phyloP scores from a whole-genome alignment of 2,797 vertebrate genomes.

The Pangasius djambal region DNA sequence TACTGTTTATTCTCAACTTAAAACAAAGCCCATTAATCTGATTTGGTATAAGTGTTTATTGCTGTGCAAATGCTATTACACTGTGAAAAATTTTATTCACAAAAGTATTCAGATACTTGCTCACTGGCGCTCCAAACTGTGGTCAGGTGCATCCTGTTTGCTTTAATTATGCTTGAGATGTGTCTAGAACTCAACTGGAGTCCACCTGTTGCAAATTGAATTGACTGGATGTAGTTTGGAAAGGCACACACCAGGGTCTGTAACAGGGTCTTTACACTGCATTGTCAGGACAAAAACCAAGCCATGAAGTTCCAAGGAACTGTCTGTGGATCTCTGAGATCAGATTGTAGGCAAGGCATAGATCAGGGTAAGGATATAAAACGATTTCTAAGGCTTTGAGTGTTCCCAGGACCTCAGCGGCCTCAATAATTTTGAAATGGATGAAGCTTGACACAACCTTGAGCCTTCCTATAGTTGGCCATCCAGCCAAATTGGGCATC shows the following conservation, averaged over 20 bases:
- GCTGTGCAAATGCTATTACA: too few relatives aligned
- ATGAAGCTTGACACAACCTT: too few relatives aligned
- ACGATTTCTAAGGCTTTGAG: too few relatives aligned
- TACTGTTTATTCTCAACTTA: not conserved
- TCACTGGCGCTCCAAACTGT: not conserved
- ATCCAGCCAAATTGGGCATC: too few relatives aligned
- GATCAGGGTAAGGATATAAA: too few relatives aligned
- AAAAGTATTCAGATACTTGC: not conserved
- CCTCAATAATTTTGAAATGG: too few relatives aligned
- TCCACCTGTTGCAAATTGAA: not conserved
- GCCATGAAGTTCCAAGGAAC: not conserved
- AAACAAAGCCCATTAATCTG: not conserved
- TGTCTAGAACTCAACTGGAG: not conserved
- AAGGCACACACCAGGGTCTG: too few relatives aligned
- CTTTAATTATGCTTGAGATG: not conserved
- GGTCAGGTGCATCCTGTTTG: not conserved
- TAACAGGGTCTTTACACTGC: too few relatives aligned
- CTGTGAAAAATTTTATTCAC: not conserved
- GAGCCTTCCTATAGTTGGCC: too few relatives aligned
- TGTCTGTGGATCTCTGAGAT: not conserved
- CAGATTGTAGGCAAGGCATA: too few relatives aligned
- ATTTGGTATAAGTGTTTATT: not conserved
- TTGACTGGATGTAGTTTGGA: not conserved
- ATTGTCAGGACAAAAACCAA: not conserved
- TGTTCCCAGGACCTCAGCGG: too few relatives aligned